A percentile compares a stretch with the other conserved stretches of the same genome.
Evolutionary conservation across 2,113 vertebrate genomes (phyloP).

Genomic region (Xiphias gladius): DNA sequence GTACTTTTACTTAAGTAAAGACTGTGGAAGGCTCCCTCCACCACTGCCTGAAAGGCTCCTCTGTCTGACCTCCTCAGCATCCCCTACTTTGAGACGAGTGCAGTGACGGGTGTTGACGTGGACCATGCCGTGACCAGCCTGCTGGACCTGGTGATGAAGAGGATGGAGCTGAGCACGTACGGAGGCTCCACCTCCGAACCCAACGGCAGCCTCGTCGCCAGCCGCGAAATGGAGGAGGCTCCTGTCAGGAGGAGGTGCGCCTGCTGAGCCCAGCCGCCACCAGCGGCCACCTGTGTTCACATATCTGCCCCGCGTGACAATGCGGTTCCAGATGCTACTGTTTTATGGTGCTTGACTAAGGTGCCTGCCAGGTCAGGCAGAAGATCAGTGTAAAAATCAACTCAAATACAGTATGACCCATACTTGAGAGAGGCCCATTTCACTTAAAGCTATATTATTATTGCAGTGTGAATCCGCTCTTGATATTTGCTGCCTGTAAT

Average conservation of each 20-base stretch:
- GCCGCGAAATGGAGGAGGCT: constrained; percentile 53
- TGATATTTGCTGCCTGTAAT: background rate
- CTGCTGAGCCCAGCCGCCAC: constrained; percentile 52
- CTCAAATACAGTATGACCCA: background rate
- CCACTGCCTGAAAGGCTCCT: background rate
- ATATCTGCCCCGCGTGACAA: background rate
- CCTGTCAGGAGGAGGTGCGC: constrained; percentile 59
- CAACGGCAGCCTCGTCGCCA: constrained; percentile 84
- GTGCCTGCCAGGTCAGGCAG: background rate
- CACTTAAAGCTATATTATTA: constrained; percentile 3
- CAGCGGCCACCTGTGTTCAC: background rate
- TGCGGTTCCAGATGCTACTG: constrained; percentile 1
- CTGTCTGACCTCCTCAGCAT: constrained; percentile 80
- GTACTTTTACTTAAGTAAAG: no score
- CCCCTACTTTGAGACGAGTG: constrained; percentile 95
- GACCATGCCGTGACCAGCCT: constrained; percentile 89
- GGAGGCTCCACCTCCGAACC: constrained; percentile 79
- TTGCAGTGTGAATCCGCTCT: background rate
- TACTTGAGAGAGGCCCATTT: background rate
- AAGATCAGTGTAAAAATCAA: background rate
- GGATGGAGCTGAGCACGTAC: constrained; percentile 93
- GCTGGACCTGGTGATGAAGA: constrained; percentile 95
- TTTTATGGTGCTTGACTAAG: background rate
- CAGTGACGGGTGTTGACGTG: constrained; percentile 89
- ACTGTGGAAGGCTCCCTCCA: background rate